Evolutionary conservation across 2,113 vertebrate species (phyloP).

Genomic region (Oceanites oceanicus): DNA sequence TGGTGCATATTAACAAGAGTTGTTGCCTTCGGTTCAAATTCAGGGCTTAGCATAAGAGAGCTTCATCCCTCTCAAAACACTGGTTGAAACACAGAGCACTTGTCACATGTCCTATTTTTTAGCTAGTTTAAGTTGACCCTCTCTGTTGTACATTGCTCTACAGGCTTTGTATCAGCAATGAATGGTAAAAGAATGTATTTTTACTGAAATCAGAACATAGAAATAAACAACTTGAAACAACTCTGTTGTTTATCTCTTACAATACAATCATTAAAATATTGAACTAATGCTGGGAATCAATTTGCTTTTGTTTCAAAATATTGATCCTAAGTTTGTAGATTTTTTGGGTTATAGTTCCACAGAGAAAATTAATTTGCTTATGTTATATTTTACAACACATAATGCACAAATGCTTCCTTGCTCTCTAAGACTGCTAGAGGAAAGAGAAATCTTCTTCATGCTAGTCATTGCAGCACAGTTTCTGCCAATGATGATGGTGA

Average conservation of each 20-base stretch:
- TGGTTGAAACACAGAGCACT: conserved; percentile 33
- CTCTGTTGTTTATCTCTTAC: conserved; percentile 62
- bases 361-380: conserved; percentile 69
- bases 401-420: conserved; percentile 20
- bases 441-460: neutral
- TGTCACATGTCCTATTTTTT: conserved; percentile 6
- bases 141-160: neutral
- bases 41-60: neutral
- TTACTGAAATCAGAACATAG: conserved; percentile 44
- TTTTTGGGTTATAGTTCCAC: conserved; percentile 47
- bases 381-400: neutral
- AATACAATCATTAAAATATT: conserved; percentile 66
- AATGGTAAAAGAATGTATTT: conserved; percentile 5
- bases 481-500: neutral
- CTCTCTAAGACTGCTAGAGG: neutral
- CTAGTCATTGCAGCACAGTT: neutral
- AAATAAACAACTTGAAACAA: conserved; percentile 56
- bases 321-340: conserved; percentile 62
- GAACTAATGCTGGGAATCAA: conserved; percentile 50
- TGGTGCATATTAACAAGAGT: neutral
- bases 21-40: conserved; percentile 44
- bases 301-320: conserved; percentile 68
- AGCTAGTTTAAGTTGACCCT: neutral
- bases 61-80: conserved; percentile 27
- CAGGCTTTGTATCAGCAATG: conserved; percentile 25